Conservation (phyloP, 2,113 vertebrate species). For the Hepsetus odoe region DNA sequence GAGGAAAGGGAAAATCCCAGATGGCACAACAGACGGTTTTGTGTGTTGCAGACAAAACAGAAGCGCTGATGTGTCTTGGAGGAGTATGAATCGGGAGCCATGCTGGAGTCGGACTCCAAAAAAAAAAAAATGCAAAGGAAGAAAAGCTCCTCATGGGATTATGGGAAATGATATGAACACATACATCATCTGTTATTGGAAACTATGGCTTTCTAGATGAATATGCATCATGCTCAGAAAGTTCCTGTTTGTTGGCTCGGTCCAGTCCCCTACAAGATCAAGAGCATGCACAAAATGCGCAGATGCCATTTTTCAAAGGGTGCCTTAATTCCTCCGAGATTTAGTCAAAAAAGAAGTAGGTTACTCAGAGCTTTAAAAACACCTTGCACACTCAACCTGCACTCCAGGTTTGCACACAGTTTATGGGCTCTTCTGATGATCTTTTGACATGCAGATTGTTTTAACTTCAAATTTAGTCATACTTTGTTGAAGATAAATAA, state of each 20-base stretch:
- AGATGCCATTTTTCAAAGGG: constrained; percentile 18
- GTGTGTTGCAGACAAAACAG: constrained; percentile 57
- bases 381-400: not conserved
- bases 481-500: too few relatives aligned
- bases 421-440: not conserved
- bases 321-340: not conserved
- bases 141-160: constrained; percentile 29
- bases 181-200: constrained; percentile 41
- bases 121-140: not conserved
- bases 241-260: constrained; percentile 28
- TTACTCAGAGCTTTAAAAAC: constrained; percentile 18
- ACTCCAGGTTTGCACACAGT: not conserved
- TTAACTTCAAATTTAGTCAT: too few relatives aligned
- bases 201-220: constrained; percentile 23
- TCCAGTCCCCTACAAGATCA: constrained; percentile 1
- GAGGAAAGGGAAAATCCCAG: constrained; percentile 55
- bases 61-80: constrained; percentile 53
- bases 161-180: constrained; percentile 38
- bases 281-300: constrained; percentile 10
- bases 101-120: constrained; percentile 32
- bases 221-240: constrained; percentile 36
- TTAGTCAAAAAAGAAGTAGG: constrained; percentile 2
- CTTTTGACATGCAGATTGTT: not conserved
- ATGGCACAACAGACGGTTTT: constrained; percentile 60
- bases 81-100: constrained; percentile 45